phyloP scores from a whole-genome alignment of 2,888 invertebrate species.

The Brassicogethes aeneus region DNA sequence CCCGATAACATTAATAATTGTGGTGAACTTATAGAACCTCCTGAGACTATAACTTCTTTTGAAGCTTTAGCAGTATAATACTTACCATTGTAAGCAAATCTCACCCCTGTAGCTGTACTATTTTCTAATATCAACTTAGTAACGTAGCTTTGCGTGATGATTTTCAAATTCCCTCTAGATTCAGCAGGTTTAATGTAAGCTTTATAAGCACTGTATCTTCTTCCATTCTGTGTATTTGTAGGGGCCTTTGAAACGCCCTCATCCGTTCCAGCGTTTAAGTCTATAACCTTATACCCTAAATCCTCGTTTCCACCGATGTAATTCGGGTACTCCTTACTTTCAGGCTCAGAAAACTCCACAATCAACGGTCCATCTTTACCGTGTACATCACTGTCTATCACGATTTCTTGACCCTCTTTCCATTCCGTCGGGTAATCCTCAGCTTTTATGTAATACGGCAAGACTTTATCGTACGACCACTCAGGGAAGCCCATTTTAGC shows the following conservation, averaged over 20 bases:
- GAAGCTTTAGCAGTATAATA: conserved; percentile 47
- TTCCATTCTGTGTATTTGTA: conserved; percentile 57
- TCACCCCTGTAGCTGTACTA: conserved; percentile 52
- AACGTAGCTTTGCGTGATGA: conserved; percentile 59
- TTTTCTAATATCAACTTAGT: background rate
- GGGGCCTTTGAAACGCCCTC: conserved; percentile 58
- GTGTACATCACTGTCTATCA: background rate
- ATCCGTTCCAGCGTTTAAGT: conserved; percentile 58
- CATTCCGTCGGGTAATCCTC: background rate
- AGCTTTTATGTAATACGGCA: conserved; percentile 41
- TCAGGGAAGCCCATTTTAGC: conserved; percentile 27
- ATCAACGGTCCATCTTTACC: background rate
- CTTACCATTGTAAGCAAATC: conserved; percentile 51
- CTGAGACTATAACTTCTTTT: conserved; percentile 67
- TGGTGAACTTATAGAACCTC: conserved; percentile 72
- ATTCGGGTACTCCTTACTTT: conserved; percentile 27
- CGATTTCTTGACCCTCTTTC: too few species aligned
- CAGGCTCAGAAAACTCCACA: background rate
- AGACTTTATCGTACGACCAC: conserved; percentile 49
- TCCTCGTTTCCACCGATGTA: conserved; percentile 58
- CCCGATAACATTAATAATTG: conserved; percentile 79
- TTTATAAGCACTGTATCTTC: conserved; percentile 64
- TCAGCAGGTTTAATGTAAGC: conserved; percentile 63
- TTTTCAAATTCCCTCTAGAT: conserved; percentile 48
- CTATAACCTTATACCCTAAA: conserved; percentile 52